Evolutionary conservation across 1,140 invertebrate species (phyloP).

Genomic region (Tenebrio molitor): DNA sequence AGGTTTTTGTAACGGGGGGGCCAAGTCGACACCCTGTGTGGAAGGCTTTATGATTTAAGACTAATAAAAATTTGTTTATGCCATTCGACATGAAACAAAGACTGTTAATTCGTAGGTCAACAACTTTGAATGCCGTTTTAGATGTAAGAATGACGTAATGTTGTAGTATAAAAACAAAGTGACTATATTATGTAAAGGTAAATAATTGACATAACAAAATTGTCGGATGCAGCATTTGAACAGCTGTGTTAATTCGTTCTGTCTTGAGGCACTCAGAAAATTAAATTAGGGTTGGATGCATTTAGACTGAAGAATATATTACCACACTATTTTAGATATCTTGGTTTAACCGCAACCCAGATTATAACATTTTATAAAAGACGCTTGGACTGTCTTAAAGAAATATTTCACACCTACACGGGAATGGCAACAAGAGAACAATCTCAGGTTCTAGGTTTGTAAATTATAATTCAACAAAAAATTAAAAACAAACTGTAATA

Average conservation of each 20-base stretch:
- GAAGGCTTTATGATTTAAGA: conserved; percentile 17
- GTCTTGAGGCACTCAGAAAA: no score
- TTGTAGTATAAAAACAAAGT: conserved; percentile 24
- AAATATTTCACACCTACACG: no score
- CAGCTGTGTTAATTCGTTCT: conserved; percentile 14
- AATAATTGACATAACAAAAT: conserved; percentile 22
- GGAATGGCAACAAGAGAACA: no score
- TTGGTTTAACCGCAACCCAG: no score
- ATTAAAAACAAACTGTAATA: no score
- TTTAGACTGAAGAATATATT: no score
- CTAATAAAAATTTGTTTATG: conserved; percentile 33
- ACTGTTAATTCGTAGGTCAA: conserved; percentile 20
- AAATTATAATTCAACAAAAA: no score
- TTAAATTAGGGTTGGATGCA: neutral
- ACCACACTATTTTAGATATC: no score
- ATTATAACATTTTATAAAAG: no score
- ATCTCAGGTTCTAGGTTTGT: no score
- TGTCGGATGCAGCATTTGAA: conserved; percentile 1
- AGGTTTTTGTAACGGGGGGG: no score
- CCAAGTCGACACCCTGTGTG: conserved; percentile 12
- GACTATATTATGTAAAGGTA: conserved; percentile 10
- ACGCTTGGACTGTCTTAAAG: no score
- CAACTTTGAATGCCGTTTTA: conserved; percentile 12
- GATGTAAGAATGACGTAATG: conserved; percentile 26
- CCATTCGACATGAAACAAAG: conserved; percentile 25